These are phyloP conservation scores for Miltochrista miniata DNA, from an alignment of 2,888 invertebrate genomes.

Conservation along the genomic window DNA sequence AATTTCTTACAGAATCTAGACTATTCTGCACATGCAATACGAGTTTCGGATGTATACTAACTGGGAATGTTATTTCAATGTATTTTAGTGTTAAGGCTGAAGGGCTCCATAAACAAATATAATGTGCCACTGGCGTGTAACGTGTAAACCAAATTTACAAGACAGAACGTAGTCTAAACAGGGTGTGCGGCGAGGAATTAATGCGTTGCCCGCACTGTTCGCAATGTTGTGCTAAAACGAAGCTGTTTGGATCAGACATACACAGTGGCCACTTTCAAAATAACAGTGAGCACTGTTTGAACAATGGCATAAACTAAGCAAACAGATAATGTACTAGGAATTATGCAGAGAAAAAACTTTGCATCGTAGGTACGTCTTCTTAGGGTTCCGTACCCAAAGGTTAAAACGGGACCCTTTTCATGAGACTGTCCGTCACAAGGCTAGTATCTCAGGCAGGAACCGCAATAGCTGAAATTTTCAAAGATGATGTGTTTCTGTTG, in stretches of 20 bases:
- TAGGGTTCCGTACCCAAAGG: no score
- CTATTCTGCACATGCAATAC: constrained; percentile 15
- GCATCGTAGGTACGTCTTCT: no score
- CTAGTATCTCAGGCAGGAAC: no score
- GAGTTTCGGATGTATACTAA: constrained; percentile 11
- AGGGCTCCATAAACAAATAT: constrained; percentile 58
- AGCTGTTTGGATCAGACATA: constrained; percentile 21
- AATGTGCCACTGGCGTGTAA: constrained; percentile 43
- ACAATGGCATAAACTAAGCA: neutral
- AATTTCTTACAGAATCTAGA: constrained; percentile 38
- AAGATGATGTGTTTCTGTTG: no score
- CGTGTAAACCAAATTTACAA: constrained; percentile 53
- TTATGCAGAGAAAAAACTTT: no score
- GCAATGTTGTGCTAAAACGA: constrained; percentile 21
- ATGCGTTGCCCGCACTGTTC: constrained; percentile 46
- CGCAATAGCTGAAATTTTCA: no score
- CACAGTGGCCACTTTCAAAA: constrained; percentile 10
- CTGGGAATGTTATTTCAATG: constrained; percentile 27
- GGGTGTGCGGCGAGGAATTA: constrained; percentile 49
- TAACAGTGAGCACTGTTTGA: neutral
- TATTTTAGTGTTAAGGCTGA: constrained; percentile 36
- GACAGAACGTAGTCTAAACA: constrained; percentile 70
- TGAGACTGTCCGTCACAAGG: no score
- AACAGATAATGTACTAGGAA: neutral
- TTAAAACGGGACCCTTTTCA: no score